Conservation (phyloP, 2,113 vertebrate genomes). For the Oreochromis aureus region DNA sequence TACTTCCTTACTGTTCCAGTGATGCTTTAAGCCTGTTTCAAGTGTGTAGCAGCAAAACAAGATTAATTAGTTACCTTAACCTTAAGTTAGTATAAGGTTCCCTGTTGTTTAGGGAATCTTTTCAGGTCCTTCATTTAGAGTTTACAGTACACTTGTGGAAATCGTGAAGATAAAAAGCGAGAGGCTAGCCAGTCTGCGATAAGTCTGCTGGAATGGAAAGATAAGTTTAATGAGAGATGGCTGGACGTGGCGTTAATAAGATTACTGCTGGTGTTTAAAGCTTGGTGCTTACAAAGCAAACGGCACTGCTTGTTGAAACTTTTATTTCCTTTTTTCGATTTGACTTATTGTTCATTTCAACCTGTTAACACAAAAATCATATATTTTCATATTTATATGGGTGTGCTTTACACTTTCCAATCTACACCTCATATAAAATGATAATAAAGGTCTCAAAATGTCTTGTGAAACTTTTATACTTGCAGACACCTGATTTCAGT, state of each 20-base stretch:
- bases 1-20: neutral
- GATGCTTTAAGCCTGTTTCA: neutral
- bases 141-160: neutral
- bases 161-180: neutral
- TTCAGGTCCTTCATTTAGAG: neutral
- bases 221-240: neutral
- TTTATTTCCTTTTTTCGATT: neutral
- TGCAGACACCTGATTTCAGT: neutral
- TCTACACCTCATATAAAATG: neutral
- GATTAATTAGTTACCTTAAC: accelerated
- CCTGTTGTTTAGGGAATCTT: neutral
- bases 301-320: neutral
- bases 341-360: neutral
- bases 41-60: accelerated
- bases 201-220: neutral
- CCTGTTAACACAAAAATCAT: neutral
- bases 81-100: neutral
- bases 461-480: neutral
- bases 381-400: neutral
- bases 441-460: neutral
- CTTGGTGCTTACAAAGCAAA: neutral
- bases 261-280: neutral
- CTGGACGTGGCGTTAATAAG: neutral
- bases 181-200: neutral
- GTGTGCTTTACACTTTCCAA: neutral